phyloP scores from a whole-genome alignment of 2,888 invertebrate genomes.

The Cyrtodaria siliqua region DNA sequence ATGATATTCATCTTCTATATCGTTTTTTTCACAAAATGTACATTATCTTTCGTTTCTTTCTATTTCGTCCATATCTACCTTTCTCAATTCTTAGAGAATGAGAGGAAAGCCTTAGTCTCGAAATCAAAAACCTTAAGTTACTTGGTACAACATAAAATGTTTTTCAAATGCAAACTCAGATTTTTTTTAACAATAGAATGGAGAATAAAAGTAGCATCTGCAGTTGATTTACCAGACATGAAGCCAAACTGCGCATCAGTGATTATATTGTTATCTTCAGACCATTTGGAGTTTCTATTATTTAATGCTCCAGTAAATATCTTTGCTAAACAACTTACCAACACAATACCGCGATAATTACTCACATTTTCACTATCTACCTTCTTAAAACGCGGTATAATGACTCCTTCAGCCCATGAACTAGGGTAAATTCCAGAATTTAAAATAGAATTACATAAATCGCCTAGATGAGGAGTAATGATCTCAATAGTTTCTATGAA shows the following conservation, averaged over 20 bases:
- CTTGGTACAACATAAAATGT: too few relatives aligned
- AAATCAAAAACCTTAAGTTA: too few relatives aligned
- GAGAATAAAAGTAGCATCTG: constrained; percentile 28
- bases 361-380: constrained; percentile 12
- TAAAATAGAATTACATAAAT: constrained; percentile 35
- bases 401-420: constrained; percentile 29
- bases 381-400: constrained; percentile 38
- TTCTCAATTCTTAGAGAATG: too few relatives aligned
- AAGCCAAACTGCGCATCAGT: constrained; percentile 35
- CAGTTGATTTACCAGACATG: constrained; percentile 19
- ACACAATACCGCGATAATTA: constrained; percentile 41
- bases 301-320: constrained; percentile 33
- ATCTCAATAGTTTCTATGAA: constrained; percentile 36
- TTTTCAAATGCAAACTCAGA: too few relatives aligned
- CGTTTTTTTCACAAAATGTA: too few relatives aligned
- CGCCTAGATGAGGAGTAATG: constrained; percentile 14
- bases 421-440: constrained; percentile 28
- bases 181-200: background rate
- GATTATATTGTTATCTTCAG: constrained; percentile 17
- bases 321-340: constrained; percentile 33
- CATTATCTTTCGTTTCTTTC: too few relatives aligned
- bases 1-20: too few relatives aligned
- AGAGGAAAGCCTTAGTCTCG: too few relatives aligned
- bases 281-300: constrained; percentile 6
- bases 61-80: too few relatives aligned